Evolutionary conservation across 2,113 vertebrate species (phyloP).

Genomic region (Syngnathus floridae): DNA sequence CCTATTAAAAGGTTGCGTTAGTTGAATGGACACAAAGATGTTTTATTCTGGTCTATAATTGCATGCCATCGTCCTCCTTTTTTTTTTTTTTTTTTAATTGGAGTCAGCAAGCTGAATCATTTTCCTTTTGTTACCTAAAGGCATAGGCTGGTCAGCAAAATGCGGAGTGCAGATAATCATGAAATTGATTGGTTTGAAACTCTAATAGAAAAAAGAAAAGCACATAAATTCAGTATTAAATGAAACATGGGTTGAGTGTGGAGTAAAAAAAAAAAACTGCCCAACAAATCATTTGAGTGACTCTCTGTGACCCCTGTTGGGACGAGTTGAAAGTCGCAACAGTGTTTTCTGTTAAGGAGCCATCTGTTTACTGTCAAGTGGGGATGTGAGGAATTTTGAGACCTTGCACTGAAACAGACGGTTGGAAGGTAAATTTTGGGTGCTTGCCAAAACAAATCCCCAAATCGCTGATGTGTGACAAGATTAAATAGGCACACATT

Average conservation of each 20-base stretch:
- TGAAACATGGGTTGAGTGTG: background rate
- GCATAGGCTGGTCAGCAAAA: conserved; percentile 2
- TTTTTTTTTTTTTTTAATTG: background rate
- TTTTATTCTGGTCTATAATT: conserved; percentile 2
- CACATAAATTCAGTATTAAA: background rate
- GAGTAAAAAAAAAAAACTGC: background rate
- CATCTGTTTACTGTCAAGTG: background rate
- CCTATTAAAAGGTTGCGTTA: background rate
- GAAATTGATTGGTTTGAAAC: background rate
- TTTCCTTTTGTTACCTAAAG: background rate
- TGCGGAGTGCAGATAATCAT: background rate
- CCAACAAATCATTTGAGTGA: background rate
- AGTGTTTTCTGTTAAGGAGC: background rate
- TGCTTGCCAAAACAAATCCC: conserved; percentile 5
- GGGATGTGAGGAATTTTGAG: background rate
- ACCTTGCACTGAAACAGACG: background rate
- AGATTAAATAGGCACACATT: conserved; percentile 3
- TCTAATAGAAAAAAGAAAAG: background rate
- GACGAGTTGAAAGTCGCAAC: background rate
- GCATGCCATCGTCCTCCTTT: background rate
- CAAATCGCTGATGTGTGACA: conserved; percentile 7
- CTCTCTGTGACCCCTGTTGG: background rate
- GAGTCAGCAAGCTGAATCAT: background rate
- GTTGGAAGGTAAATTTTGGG: background rate
- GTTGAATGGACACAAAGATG: background rate